A percentile compares a stretch with the other conserved stretches of the same genome.
phyloP scores from a whole-genome alignment of 2,888 invertebrate genomes.

The Stenichneumon culpator region DNA sequence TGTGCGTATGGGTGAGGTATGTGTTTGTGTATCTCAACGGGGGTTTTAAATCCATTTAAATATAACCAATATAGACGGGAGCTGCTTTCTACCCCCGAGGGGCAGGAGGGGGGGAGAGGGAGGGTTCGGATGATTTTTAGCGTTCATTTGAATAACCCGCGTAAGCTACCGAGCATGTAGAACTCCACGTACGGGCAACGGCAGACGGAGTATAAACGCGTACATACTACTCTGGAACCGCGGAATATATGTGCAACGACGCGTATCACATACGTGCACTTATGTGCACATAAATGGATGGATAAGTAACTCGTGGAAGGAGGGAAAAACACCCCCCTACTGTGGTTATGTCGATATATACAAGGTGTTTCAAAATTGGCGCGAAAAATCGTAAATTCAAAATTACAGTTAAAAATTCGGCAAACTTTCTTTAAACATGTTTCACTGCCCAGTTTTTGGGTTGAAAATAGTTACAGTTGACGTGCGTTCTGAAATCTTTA shows the following conservation, averaged over 20 bases:
- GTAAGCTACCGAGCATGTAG: constrained; percentile 72
- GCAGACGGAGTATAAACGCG: constrained; percentile 10
- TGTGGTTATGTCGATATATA: background rate
- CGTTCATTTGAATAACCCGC: constrained; percentile 83
- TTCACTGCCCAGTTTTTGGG: background rate
- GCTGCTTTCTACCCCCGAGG: constrained; percentile 64
- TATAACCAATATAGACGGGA: constrained; percentile 79
- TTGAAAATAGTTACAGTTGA: background rate
- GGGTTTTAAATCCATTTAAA: constrained; percentile 82
- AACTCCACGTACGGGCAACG: constrained; percentile 8
- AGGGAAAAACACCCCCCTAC: background rate
- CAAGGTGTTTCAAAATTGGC: constrained; percentile 3
- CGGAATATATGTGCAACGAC: constrained; percentile 50
- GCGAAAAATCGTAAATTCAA: background rate
- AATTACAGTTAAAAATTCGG: background rate
- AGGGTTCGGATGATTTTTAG: constrained; percentile 80
- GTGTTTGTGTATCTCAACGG: constrained; percentile 64
- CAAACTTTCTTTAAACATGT: background rate
- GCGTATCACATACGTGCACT: constrained; percentile 57
- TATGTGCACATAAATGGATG: constrained; percentile 59
- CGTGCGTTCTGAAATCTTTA: background rate
- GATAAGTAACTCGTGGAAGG: constrained; percentile 56
- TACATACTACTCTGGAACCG: constrained; percentile 22
- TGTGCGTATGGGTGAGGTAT: constrained; percentile 13
- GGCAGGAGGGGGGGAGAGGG: constrained; percentile 66